A percentile compares a stretch with the other conserved stretches of the same genome.
Evolutionary conservation across 2,797 vertebrate genomes (phyloP).

Genomic region (Pelodytes ibericus): DNA sequence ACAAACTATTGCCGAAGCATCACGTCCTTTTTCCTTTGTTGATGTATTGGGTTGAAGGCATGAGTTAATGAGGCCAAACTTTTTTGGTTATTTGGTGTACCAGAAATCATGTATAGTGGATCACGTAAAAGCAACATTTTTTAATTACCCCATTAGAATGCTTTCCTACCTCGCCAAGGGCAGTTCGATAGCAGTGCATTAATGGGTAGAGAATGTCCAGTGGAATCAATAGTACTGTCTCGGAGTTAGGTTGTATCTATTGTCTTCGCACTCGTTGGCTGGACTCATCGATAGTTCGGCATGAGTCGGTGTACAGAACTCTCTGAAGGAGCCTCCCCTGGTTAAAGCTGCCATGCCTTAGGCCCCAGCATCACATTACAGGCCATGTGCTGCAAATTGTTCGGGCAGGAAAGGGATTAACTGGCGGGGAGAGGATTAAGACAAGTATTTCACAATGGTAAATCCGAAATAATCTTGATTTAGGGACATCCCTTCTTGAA

Average conservation of each 20-base stretch:
- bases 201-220: constrained; percentile 23
- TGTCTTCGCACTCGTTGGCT: not conserved
- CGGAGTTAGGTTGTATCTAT: not conserved
- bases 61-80: constrained; percentile 30
- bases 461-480: not conserved
- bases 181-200: constrained; percentile 16
- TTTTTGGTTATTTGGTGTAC: constrained; percentile 1
- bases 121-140: not conserved
- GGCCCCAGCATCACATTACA: not conserved
- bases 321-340: not conserved
- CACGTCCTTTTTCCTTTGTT: too few species aligned
- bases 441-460: not conserved
- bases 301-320: not conserved
- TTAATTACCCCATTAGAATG: constrained; percentile 26
- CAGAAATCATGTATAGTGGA: not conserved
- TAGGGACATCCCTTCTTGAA: not conserved
- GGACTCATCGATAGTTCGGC: not conserved
- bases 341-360: not conserved
- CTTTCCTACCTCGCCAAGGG: not conserved
- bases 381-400: not conserved
- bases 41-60: constrained; percentile 18
- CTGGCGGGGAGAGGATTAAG: not conserved
- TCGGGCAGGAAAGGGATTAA: not conserved
- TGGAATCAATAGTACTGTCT: constrained; percentile 25
- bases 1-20: too few species aligned